These are phyloP conservation scores for Rhombomys opimus DNA, from an alignment of 2,113 vertebrate species.

Conservation along the genomic window DNA sequence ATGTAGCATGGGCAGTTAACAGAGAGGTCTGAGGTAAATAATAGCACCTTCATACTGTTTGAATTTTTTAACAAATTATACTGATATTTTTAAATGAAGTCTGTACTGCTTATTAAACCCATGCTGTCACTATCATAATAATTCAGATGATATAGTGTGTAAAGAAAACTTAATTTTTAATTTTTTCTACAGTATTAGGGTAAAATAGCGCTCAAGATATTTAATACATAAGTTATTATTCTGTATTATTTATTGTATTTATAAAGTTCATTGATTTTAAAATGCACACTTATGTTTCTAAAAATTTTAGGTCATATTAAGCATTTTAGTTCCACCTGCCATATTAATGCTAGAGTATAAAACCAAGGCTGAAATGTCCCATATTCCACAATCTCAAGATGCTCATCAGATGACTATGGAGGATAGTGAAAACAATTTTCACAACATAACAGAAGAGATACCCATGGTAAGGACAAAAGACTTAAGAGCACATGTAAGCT, in stretches of 20 bases:
- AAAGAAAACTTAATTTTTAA: slow-evolving; percentile 56
- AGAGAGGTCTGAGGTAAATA: slow-evolving; percentile 53
- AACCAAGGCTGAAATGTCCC: slow-evolving; percentile 99
- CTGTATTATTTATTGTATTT: neutral
- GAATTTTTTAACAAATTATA: slow-evolving; percentile 32
- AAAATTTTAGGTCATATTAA: slow-evolving; percentile 95
- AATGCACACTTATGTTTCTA: slow-evolving; percentile 59
- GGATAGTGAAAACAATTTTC: slow-evolving; percentile 98
- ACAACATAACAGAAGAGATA: slow-evolving; percentile 93
- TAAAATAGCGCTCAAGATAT: slow-evolving; percentile 23
- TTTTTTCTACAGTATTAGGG: slow-evolving; percentile 27
- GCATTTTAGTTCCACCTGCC: slow-evolving; percentile 96
- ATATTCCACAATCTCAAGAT: slow-evolving; percentile 98
- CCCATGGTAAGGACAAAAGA: slow-evolving; percentile 90
- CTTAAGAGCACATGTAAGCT: slow-evolving; percentile 41
- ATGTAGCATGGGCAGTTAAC: slow-evolving; percentile 50
- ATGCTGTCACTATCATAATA: neutral
- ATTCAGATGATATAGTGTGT: slow-evolving; percentile 38
- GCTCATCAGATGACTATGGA: slow-evolving; percentile 99
- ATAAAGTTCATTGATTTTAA: slow-evolving; percentile 57
- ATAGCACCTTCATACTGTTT: slow-evolving; percentile 23
- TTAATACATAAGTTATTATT: neutral
- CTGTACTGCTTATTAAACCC: slow-evolving; percentile 32
- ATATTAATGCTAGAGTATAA: slow-evolving; percentile 99
- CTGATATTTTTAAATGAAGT: slow-evolving; percentile 21